Conservation (phyloP, 2,113 vertebrate genomes). For the Piaya cayana region DNA sequence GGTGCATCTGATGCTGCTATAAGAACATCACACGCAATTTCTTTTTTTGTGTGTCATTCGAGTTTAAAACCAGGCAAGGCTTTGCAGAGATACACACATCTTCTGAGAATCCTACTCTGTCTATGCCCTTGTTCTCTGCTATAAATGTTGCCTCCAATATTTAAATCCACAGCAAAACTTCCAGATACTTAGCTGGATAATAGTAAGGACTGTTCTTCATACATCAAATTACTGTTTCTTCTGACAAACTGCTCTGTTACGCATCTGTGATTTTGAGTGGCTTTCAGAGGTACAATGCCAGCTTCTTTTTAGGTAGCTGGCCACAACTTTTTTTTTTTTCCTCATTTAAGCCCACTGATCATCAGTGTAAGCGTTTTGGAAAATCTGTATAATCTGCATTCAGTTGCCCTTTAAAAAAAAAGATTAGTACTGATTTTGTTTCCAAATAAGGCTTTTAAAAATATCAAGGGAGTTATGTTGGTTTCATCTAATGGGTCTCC, state of each 20-base stretch:
- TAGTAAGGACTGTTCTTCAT: neutral
- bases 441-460: neutral
- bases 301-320: neutral
- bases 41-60: accelerated
- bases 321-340: accelerated
- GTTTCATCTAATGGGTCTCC: neutral
- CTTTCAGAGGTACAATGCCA: neutral
- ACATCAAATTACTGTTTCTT: neutral
- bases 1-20: neutral
- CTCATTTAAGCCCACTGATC: accelerated
- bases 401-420: neutral
- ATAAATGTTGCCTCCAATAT: neutral
- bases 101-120: neutral
- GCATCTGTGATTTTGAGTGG: neutral
- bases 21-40: accelerated
- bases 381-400: neutral
- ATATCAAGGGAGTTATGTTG: neutral
- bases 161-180: neutral
- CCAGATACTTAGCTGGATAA: neutral
- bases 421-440: neutral
- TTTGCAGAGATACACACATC: neutral
- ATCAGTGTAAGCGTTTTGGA: neutral
- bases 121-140: neutral
- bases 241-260: neutral
- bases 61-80: accelerated